Conservation (phyloP, 2,888 invertebrate species). For the Phengaris alcon region DNA sequence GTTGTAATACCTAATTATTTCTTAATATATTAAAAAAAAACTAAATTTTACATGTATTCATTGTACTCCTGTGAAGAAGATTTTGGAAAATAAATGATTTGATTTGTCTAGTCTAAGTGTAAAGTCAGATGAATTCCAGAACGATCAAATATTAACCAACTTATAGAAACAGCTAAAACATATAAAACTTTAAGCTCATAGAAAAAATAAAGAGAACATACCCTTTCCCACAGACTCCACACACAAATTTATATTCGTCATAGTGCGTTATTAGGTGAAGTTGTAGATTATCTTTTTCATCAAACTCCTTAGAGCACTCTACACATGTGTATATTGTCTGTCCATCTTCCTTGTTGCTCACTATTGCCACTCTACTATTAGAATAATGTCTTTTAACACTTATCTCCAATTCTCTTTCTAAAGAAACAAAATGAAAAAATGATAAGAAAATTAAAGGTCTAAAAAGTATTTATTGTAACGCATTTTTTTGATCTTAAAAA, state of each 20-base stretch:
- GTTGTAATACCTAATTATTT: no score
- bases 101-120: no score
- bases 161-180: no score
- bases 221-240: slow-evolving; percentile 87
- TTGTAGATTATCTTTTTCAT: slow-evolving; percentile 85
- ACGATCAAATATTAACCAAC: no score
- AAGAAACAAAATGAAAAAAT: slow-evolving; percentile 3
- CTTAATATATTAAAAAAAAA: no score
- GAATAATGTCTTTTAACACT: slow-evolving; percentile 72
- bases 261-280: slow-evolving; percentile 86
- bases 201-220: slow-evolving; percentile 44
- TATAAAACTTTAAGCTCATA: not conserved
- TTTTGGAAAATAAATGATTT: no score
- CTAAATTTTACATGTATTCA: no score
- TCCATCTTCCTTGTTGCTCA: slow-evolving; percentile 83
- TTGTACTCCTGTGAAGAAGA: no score
- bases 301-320: slow-evolving; percentile 86
- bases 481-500: no score
- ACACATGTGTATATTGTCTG: slow-evolving; percentile 86
- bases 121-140: no score
- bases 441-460: slow-evolving; percentile 7
- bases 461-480: not conserved
- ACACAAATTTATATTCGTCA: slow-evolving; percentile 86
- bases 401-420: slow-evolving; percentile 47
- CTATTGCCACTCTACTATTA: slow-evolving; percentile 86